A percentile compares a stretch with the other conserved stretches of the same genome.
Conservation (phyloP, 2,113 vertebrate genomes). For the Desmodus rotundus region DNA sequence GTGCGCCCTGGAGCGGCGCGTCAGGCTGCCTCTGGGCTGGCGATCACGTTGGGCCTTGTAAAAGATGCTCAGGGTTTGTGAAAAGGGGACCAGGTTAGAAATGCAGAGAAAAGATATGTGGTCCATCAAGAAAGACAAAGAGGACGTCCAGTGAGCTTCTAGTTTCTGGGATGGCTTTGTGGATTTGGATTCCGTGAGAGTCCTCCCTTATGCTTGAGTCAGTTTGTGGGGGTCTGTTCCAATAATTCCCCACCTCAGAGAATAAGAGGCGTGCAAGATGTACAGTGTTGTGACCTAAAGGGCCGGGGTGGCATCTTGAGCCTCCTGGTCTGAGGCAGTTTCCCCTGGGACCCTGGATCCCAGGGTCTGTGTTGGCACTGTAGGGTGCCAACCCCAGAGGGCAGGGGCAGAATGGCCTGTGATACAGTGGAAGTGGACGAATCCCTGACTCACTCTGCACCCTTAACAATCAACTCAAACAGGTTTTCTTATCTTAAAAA, state of each 20-base stretch:
- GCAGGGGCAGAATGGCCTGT: background rate
- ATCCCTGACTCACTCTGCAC: background rate
- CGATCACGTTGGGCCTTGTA: background rate
- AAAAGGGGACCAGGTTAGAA: background rate
- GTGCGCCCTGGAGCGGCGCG: background rate
- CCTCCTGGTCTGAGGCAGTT: background rate
- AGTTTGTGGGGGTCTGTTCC: background rate
- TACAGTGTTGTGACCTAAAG: background rate
- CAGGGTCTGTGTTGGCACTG: background rate
- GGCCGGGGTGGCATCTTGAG: fast-evolving
- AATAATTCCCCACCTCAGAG: background rate
- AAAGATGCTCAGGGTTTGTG: background rate
- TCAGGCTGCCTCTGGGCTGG: background rate
- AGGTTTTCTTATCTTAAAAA: constrained; percentile 4
- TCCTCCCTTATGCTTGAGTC: background rate
- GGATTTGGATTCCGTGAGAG: background rate
- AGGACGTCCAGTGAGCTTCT: background rate
- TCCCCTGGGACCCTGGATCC: background rate
- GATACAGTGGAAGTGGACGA: background rate
- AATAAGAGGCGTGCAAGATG: background rate
- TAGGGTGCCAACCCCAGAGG: background rate
- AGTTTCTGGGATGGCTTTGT: background rate
- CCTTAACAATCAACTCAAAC: background rate
- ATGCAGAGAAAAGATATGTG: background rate
- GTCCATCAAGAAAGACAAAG: background rate